Evolutionary conservation across 2,888 invertebrate species (phyloP), one percentile per base, ranked within the genome.

Genomic region (Branchellion lobata): DNA sequence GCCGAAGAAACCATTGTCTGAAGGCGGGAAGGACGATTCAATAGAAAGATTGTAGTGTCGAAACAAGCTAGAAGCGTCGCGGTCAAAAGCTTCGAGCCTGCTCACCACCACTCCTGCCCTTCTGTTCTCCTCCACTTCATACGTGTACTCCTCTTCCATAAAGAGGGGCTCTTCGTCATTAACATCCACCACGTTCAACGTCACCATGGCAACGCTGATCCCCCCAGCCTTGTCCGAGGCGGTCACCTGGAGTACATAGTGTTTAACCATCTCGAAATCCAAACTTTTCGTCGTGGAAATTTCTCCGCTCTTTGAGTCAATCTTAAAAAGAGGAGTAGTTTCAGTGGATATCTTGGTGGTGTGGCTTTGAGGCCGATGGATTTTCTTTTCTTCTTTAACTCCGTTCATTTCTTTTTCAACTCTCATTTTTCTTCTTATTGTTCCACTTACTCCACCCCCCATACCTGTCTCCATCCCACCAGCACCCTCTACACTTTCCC

Each of bases 261-360:
- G 65, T 11, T 79, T 31, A 29, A 53, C 53, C 21, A 57, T 36
- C 77, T 82, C 82, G 53, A 79, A 79, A 51, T 82, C 82, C 5
- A 86, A 79, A 14, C 84, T 82, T 3, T 82, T 80, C 0, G 82
- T 81, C 14, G 85, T 83, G 21, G 82, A 82, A 0, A 86, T 81
- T 36, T 84, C 81, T 0, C 86, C 86, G 3, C 84, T 82, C 14
- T 78, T 81, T 8, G 80, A 68, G 75, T 85, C 69, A 18, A 82
- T 73, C 8, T 74, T 33, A 14, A 71, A 27, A 65, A 78, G 27
- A 40, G 61, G 0, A 73, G 69, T 33, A 24, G 53, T 34, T 77
- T 31, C 33, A 21, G 29, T 31, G 68, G 74, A 27, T 36, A 69
- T 14, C 11, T 72, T 75, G 14, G 27, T 72, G 61, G 77, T 74